A percentile compares a stretch with the other conserved stretches of the same genome.
These are phyloP conservation scores for Lonchura striata DNA, from an alignment of 2,113 vertebrate species.

Conservation along the genomic window DNA sequence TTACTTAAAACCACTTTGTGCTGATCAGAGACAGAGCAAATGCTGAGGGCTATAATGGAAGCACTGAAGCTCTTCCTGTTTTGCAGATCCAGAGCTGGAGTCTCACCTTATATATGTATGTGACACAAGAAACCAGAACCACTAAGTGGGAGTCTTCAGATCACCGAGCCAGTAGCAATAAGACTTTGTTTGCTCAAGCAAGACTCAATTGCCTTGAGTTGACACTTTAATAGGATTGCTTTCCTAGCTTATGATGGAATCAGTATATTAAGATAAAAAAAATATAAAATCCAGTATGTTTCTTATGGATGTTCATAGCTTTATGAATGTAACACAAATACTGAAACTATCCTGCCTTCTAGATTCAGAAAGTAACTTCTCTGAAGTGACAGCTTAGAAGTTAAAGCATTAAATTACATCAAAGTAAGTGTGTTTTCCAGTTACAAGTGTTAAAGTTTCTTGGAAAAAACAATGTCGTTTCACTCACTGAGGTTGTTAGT, in stretches of 20 bases:
- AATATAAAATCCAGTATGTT: not conserved
- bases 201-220: not conserved
- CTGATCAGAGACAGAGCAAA: not conserved
- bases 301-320: not conserved
- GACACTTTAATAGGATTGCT: not conserved
- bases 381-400: not conserved
- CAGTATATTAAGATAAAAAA: not conserved
- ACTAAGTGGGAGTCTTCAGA: not conserved
- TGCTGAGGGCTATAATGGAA: not conserved
- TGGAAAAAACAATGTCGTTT: not conserved
- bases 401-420: not conserved
- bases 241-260: not conserved
- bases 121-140: not conserved
- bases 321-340: not conserved
- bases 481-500: not conserved
- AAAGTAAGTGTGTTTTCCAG: not conserved
- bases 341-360: not conserved
- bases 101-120: not conserved
- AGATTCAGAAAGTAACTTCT: not conserved
- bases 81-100: not conserved
- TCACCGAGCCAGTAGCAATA: not conserved
- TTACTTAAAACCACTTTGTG: not conserved
- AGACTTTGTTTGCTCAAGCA: not conserved
- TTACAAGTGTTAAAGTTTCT: not conserved
- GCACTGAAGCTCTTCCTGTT: not conserved